Evolutionary conservation across 2,888 invertebrate species (phyloP).

Genomic region (Diarsia mendica): DNA sequence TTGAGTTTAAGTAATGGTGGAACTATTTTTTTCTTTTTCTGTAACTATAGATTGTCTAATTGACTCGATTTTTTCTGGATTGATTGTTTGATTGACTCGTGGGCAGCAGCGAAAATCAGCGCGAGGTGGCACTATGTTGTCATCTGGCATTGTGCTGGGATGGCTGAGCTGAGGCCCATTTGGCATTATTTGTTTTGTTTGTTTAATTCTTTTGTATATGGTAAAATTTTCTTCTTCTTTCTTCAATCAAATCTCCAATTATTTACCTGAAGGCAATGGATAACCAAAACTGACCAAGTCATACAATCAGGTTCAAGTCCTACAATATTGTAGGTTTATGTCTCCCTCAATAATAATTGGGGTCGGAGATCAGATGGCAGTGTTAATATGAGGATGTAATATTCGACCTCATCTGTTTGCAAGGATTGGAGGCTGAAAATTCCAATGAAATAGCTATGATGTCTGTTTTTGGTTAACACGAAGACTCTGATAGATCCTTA

Average conservation of each 20-base stretch:
- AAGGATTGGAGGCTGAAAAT: neutral
- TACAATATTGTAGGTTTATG: slow-evolving; percentile 8
- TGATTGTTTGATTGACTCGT: no score
- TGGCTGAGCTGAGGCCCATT: no score
- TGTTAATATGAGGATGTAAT: slow-evolving; percentile 11
- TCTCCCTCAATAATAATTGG: slow-evolving; percentile 16
- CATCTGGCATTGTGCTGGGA: no score
- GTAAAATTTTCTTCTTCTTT: no score
- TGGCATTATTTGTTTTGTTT: no score
- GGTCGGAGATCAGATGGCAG: slow-evolving; percentile 20
- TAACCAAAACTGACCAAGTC: neutral
- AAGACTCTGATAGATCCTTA: neutral
- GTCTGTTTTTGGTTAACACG: neutral
- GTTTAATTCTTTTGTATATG: no score
- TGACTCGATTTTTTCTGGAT: no score
- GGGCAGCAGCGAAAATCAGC: no score
- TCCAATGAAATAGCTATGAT: slow-evolving; percentile 10
- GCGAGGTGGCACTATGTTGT: no score
- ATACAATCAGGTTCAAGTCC: neutral
- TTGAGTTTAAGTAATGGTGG: neutral
- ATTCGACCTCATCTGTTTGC: slow-evolving; percentile 7
- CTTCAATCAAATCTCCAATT: neutral
- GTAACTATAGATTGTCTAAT: neutral
- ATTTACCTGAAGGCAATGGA: neutral
- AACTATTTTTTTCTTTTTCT: neutral